Evolutionary conservation across 2,113 vertebrate genomes (phyloP).

Genomic region (Festucalex cinctus): DNA sequence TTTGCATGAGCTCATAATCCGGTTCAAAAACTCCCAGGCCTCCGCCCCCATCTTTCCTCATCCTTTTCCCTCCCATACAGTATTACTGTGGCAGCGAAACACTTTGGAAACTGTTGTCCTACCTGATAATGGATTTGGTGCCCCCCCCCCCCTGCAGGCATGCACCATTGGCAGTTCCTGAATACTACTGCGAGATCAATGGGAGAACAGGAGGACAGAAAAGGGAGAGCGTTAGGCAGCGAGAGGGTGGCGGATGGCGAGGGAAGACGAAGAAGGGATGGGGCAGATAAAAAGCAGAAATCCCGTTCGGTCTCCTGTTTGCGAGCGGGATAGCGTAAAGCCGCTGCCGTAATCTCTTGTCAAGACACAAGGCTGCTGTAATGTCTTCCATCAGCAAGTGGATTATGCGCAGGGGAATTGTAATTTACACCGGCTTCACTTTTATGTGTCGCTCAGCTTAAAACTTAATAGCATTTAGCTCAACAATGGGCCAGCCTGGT

Average conservation of each 20-base stretch:
- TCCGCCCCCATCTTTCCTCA: slow-evolving; percentile 24
- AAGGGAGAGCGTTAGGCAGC: slow-evolving; percentile 37
- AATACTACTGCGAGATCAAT: slow-evolving; percentile 74
- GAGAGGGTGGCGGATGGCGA: slow-evolving; percentile 31
- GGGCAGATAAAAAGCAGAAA: slow-evolving; percentile 63
- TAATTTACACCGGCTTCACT: slow-evolving; percentile 78
- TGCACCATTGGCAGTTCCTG: slow-evolving; percentile 76
- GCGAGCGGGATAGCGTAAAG: slow-evolving; percentile 60
- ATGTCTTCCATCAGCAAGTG: slow-evolving; percentile 77
- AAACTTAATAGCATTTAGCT: slow-evolving; percentile 77
- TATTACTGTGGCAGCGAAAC: slow-evolving; percentile 61
- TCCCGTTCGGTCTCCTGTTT: slow-evolving; percentile 67
- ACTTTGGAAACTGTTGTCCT: slow-evolving; percentile 75
- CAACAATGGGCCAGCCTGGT: slow-evolving; percentile 71
- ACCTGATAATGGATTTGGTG: slow-evolving; percentile 81
- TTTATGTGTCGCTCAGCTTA: slow-evolving; percentile 73
- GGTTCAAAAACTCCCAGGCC: slow-evolving; percentile 41
- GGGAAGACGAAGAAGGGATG: slow-evolving; percentile 58
- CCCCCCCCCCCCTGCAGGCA: slow-evolving; percentile 72
- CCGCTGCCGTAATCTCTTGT: slow-evolving; percentile 74
- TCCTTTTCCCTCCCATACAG: slow-evolving; percentile 26
- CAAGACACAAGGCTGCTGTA: slow-evolving; percentile 76
- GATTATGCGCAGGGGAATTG: slow-evolving; percentile 76
- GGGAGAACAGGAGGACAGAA: slow-evolving; percentile 57
- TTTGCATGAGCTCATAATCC: slow-evolving; percentile 50